Evolutionary conservation across 2,888 invertebrate species (phyloP).

Genomic region (Tetropium fuscum): DNA sequence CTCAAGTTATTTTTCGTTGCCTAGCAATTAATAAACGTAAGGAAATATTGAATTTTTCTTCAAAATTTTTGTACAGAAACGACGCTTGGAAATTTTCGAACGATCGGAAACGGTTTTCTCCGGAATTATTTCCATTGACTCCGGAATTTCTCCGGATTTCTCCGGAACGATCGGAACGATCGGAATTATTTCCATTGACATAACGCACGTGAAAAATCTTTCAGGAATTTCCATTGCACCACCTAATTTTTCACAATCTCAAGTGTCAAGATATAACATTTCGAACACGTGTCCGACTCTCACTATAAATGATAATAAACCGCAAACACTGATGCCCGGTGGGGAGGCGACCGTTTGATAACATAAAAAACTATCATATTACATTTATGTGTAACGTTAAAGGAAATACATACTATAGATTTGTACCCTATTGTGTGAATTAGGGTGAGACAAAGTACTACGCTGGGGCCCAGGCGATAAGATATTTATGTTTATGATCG

Average conservation of each 20-base stretch:
- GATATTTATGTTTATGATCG: constrained; percentile 30
- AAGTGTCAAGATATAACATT: constrained; percentile 47
- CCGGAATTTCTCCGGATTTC: too few species aligned
- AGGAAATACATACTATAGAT: constrained; percentile 38
- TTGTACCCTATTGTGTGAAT: constrained; percentile 45
- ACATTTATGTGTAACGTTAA: constrained; percentile 40
- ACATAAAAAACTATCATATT: constrained; percentile 50
- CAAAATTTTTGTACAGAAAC: too few species aligned
- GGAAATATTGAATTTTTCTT: too few species aligned
- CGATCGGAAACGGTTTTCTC: too few species aligned
- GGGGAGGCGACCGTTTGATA: constrained; percentile 35
- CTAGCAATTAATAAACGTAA: too few species aligned
- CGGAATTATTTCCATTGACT: too few species aligned
- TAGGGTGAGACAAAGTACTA: constrained; percentile 30
- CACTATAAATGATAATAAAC: constrained; percentile 49
- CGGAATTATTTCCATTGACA: too few species aligned
- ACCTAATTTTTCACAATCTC: constrained; percentile 37
- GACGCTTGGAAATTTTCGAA: too few species aligned
- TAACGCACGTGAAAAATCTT: too few species aligned
- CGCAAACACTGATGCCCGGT: constrained; percentile 35
- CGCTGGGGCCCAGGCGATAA: constrained; percentile 14
- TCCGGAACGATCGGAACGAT: too few species aligned
- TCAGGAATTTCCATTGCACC: too few species aligned
- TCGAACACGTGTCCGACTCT: constrained; percentile 48
- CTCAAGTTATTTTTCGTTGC: too few species aligned